phyloP scores from a whole-genome alignment of 2,113 vertebrate genomes.

The Azemiops feae region DNA sequence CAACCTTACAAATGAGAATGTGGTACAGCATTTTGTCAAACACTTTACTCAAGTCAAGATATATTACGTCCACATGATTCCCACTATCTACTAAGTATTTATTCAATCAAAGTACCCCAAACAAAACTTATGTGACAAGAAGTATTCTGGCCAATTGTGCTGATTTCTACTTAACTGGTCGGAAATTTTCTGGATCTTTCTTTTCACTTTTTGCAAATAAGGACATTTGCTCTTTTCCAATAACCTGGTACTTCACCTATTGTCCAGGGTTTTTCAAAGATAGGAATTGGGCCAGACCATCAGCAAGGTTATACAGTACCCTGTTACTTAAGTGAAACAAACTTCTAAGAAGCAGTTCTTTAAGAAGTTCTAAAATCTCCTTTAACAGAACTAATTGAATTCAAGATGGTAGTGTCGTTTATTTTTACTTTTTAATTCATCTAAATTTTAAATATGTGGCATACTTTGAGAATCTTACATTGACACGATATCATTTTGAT shows the following conservation, averaged over 20 bases:
- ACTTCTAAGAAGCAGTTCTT: background rate
- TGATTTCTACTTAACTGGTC: background rate
- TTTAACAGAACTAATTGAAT: background rate
- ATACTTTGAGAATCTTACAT: background rate
- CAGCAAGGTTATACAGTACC: background rate
- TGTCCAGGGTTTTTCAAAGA: background rate
- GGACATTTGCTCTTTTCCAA: background rate
- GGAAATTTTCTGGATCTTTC: background rate
- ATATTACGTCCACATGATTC: background rate
- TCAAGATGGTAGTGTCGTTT: background rate
- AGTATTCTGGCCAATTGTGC: background rate
- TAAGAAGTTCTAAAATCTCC: background rate
- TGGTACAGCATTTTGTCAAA: background rate
- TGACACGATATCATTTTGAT: background rate
- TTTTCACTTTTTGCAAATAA: background rate
- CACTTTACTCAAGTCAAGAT: too few species aligned
- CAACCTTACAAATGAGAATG: background rate
- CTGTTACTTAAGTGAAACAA: background rate
- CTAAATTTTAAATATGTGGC: background rate
- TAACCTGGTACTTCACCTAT: background rate
- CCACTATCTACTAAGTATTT: background rate
- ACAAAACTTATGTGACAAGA: background rate
- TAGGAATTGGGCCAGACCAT: background rate
- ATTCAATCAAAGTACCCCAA: background rate
- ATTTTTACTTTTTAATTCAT: background rate